Base-by-base conservation (phyloP, 2,888 invertebrate species). In the Nomada flava region DNA sequence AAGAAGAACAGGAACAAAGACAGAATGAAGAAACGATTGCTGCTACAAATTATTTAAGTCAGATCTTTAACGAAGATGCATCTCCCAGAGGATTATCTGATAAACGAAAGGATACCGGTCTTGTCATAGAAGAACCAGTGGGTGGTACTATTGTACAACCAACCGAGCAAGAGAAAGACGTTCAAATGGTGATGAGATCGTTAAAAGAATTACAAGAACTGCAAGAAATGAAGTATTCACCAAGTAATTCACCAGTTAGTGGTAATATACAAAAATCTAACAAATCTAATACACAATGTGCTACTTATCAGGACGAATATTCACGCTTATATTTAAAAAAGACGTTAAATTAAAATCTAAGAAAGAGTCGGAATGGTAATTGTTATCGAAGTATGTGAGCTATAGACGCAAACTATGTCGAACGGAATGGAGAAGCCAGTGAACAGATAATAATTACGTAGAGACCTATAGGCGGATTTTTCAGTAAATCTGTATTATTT, bases 1-100 rank as follows among this genome's bases (percentile, higher is more conserved):
- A 89, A 71, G 92, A 93, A 55, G 93, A 93, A 64, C 92, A 92
- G 80, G 93, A 93, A 69, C 92, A 92, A 60, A 88, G 91, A 26
- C 92, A 93, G 74, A 93, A 93, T 72, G 94, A 94, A 62, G 94
- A 94, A 82, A 94, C 94, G 2, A 92, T 93, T 76, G 94, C 94
- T 2, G 94, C 94, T 20, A 94, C 94, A 10, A 94, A 93, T 87
- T 92, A 93, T 59, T 90, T 94, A n/a, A 94, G 94, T 88, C 94
- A 94, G 85, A 93, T 94, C 59, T 94, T 94, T 63, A 94, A 94
- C 71, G 92, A 92, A 5, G 91, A 91, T 73, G 79, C 80, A 2
- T 72, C 86, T n/a, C 78, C 89, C 15, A 89, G 91, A n/a, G 85
- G 82, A 10, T 76, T 84, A 11, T 68, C 79, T 7, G 91, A 91